phyloP scores from a whole-genome alignment of 2,888 invertebrate genomes.

The Harpalus rufipes region DNA sequence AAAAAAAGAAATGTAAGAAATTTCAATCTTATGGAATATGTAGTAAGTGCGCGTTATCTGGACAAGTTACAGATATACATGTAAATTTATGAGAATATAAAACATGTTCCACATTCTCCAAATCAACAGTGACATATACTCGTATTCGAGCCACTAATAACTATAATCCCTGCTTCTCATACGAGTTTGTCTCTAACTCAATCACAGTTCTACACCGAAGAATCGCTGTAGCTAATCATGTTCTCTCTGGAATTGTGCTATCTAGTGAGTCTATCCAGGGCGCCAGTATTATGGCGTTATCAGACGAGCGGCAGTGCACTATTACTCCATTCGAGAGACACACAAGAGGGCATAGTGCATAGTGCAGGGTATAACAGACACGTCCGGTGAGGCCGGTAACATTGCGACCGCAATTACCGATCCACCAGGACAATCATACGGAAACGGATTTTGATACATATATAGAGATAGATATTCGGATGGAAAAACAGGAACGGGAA shows the following conservation, averaged over 20 bases:
- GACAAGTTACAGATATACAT: no score
- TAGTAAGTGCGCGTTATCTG: no score
- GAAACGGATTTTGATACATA: not conserved
- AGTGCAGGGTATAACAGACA: slow-evolving; percentile 2
- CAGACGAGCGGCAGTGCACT: not conserved
- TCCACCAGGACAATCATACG: not conserved
- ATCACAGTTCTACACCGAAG: not conserved
- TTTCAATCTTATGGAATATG: no score
- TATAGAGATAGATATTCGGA: no score
- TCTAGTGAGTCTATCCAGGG: not conserved
- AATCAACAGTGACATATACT: no score
- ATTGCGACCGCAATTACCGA: slow-evolving; percentile 35
- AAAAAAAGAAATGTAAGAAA: no score
- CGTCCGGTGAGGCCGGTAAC: slow-evolving; percentile 36
- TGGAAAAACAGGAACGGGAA: no score
- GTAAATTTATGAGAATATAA: no score
- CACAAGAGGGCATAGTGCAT: not conserved
- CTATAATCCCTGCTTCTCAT: no score
- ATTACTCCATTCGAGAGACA: not conserved
- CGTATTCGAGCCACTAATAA: no score
- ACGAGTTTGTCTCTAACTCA: not conserved
- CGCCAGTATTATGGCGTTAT: not conserved
- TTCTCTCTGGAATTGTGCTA: not conserved
- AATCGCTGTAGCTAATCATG: not conserved
- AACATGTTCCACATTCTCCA: no score